Conservation (phyloP, 1,140 invertebrate genomes). For the Orius insidiosus region DNA sequence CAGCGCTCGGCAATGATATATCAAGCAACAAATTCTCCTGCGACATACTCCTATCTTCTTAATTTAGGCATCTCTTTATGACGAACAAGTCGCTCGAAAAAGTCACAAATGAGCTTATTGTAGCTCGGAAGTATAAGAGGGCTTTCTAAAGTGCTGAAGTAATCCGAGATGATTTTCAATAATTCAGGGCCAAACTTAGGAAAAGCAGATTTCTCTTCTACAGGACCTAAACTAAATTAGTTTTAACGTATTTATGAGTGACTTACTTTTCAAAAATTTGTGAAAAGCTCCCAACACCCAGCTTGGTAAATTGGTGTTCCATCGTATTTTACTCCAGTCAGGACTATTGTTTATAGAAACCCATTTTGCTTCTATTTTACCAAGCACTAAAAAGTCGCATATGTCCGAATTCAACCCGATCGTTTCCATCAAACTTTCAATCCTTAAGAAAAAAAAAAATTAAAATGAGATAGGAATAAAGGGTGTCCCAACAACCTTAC, state of each 20-base stretch:
- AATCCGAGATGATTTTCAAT: constrained; percentile 14
- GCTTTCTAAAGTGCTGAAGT: constrained; percentile 9
- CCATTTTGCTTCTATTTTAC: constrained; percentile 13
- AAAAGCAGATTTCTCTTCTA: constrained; percentile 11
- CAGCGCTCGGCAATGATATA: constrained; percentile 3
- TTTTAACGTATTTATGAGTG: constrained; percentile 13
- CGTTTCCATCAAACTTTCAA: constrained; percentile 1
- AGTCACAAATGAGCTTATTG: constrained; percentile 14
- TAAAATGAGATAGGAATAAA: background rate
- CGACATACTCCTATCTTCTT: constrained; percentile 1
- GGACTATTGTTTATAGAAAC: constrained; percentile 13
- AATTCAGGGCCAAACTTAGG: constrained; percentile 14
- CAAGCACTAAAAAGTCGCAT: background rate
- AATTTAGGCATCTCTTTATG: constrained; percentile 1
- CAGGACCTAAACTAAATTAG: constrained; percentile 14
- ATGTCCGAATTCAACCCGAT: background rate
- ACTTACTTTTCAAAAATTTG: constrained; percentile 13
- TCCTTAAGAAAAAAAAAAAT: constrained; percentile 1
- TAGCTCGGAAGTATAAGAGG: constrained; percentile 11
- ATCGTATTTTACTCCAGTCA: constrained; percentile 10
- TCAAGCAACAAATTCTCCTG: constrained; percentile 1
- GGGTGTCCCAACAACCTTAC: too few species aligned
- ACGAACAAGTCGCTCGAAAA: constrained; percentile 2
- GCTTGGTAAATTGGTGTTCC: constrained; percentile 14
- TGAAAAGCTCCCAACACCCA: constrained; percentile 14